phyloP scores from a whole-genome alignment of 2,888 invertebrate genomes.

The Drosophila fungiperda region DNA sequence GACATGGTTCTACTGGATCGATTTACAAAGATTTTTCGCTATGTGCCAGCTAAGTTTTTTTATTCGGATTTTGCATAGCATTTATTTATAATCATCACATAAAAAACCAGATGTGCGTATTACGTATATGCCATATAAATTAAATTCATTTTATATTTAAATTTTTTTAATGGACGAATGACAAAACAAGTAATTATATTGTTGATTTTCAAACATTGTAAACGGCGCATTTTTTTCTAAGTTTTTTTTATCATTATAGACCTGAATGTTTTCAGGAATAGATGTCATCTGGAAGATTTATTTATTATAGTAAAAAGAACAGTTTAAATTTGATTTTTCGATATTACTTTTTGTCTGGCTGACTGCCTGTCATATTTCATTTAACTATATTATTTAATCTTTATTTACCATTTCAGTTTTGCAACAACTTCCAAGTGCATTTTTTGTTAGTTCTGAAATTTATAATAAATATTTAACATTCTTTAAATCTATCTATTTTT shows the following conservation, averaged over 20 bases:
- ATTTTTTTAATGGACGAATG: constrained; percentile 1
- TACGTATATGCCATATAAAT: constrained; percentile 18
- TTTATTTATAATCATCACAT: not conserved
- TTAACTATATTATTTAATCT: not conserved
- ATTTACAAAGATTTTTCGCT: constrained; percentile 88
- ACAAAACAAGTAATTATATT: not conserved
- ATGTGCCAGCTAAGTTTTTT: constrained; percentile 88
- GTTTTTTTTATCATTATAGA: not conserved
- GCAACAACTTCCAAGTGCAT: not conserved
- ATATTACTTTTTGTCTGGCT: not conserved
- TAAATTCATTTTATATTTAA: constrained; percentile 9
- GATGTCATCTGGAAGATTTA: not conserved
- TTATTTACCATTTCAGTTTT: not conserved
- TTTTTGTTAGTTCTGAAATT: not conserved
- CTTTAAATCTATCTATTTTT: not conserved
- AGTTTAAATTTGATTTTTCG: not conserved
- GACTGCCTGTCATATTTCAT: not conserved
- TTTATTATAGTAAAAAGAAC: not conserved
- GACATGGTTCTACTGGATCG: constrained; percentile 88
- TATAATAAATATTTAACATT: not conserved
- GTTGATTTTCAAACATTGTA: not conserved
- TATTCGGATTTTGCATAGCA: constrained; percentile 86
- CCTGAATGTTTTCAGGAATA: not conserved
- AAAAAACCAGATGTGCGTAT: constrained; percentile 6
- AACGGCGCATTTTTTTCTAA: not conserved